Conservation (phyloP, 2,888 invertebrate genomes). For the Anarsia innoxiella region DNA sequence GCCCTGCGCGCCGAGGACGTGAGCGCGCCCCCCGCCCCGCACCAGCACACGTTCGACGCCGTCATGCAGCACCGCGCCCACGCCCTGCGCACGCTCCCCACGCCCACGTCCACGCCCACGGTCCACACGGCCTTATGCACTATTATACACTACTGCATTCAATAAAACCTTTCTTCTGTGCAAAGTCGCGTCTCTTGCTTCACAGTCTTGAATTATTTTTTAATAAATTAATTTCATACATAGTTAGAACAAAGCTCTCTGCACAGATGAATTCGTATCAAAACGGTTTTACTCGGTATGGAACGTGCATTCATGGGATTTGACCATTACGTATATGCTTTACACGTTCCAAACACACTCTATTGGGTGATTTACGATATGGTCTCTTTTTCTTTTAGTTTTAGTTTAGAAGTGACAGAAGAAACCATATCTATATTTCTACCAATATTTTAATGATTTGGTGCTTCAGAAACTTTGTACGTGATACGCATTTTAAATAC, state of each 20-base stretch:
- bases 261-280: conserved; percentile 17
- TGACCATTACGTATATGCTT: too few relatives aligned
- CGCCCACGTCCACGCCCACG: conserved; percentile 34
- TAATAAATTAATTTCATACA: too few relatives aligned
- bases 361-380: conserved; percentile 35
- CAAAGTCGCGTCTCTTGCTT: too few relatives aligned
- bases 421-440: conserved; percentile 34
- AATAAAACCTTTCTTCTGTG: too few relatives aligned
- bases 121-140: conserved; percentile 36
- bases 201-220: too few relatives aligned
- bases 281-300: too few relatives aligned
- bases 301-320: too few relatives aligned
- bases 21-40: conserved; percentile 65
- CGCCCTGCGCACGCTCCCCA: conserved; percentile 42
- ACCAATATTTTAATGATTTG: conserved; percentile 28
- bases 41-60: conserved; percentile 72
- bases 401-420: conserved; percentile 25
- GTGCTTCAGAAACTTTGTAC: conserved; percentile 45
- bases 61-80: conserved; percentile 68
- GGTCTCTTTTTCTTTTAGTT: conserved; percentile 31
- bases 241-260: too few relatives aligned
- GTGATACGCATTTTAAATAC: conserved; percentile 53
- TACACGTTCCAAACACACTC: conserved; percentile 26
- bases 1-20: conserved; percentile 69
- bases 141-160: background rate